Evolutionary conservation across 2,888 invertebrate genomes (phyloP), one percentile per base, ranked within the genome.

Genomic region (Ischnura elegans): DNA sequence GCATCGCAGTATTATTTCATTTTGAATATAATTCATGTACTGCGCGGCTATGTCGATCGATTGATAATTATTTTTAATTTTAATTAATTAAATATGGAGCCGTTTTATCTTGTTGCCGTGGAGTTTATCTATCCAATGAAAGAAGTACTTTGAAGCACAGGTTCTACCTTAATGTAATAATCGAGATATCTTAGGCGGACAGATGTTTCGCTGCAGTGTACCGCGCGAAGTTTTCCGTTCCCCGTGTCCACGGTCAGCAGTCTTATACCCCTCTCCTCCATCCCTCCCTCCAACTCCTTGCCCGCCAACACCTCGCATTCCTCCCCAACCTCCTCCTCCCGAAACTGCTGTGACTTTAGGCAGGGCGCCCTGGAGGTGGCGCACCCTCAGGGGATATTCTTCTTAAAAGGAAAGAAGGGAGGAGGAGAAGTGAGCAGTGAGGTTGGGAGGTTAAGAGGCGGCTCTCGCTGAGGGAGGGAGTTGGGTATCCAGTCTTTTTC

Each of bases 301-400:
- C n/a, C 86, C 86, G 43, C 46, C 86, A 86, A 43, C 86, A 46
- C 86, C 86, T n/a, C 86, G 86, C 86, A 86, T 86, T 86, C 85
- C 85, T 85, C 3, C n/a, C 21, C 21, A 42, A 21, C 85, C 85
- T 21, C 46, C 45, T 86, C 25, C 29, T 25, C 46, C 45, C 86
- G 43, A 43, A 46, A 6, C n/a, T 45, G 13, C 25, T 45, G 45
- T 86, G 86, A 86, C 86, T 86, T 86, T 86, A 45, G n/a, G n/a
- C n/a, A n/a, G 86, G 86, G 86, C 86, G 86, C 86, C 86, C 86
- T 45, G 43, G 21, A 46, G 86, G 45, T 86, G 86, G 86, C 86
- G 86, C 86, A 86, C 86, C 86, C 86, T 25, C 45, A 25, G 86
- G 86, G 45, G 29, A 76, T 76, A n/a, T n/a, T n/a, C n/a, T n/a